A percentile compares a stretch with the other conserved stretches of the same genome.
These are phyloP conservation scores for Thecophora atra DNA, from an alignment of 2,888 invertebrate genomes.

Conservation along the genomic window DNA sequence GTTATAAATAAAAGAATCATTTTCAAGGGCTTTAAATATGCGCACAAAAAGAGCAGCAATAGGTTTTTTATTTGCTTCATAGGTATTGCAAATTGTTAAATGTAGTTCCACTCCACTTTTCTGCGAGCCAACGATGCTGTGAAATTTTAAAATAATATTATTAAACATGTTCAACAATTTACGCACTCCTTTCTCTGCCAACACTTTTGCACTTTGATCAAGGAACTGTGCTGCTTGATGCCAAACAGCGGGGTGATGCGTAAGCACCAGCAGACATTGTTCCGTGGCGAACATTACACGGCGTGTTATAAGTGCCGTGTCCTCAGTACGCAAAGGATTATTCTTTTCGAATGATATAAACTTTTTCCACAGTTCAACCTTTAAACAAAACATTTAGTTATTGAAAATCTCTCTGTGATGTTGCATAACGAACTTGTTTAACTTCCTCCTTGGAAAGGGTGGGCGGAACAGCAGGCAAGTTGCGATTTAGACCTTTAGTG, in stretches of 20 bases:
- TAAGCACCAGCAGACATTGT: constrained; percentile 94
- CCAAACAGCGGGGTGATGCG: constrained; percentile 99
- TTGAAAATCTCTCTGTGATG: not conserved
- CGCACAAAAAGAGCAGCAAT: constrained; percentile 34
- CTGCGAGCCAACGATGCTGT: constrained; percentile 35
- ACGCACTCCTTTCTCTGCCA: constrained; percentile 93
- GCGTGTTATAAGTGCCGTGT: constrained; percentile 90
- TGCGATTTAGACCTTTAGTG: constrained; percentile 93
- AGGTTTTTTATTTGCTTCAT: constrained; percentile 39
- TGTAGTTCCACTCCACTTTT: not conserved
- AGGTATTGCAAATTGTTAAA: constrained; percentile 9
- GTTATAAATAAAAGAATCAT: constrained; percentile 44
- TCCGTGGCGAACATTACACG: constrained; percentile 99
- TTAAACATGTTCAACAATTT: constrained; percentile 47
- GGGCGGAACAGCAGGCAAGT: constrained; percentile 97
- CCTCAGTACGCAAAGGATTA: constrained; percentile 96
- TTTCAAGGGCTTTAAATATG: constrained; percentile 42
- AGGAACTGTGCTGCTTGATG: constrained; percentile 97
- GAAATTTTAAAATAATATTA: constrained; percentile 39
- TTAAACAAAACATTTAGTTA: constrained; percentile 11
- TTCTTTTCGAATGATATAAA: constrained; percentile 97
- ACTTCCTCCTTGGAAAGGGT: constrained; percentile 88
- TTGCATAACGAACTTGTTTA: constrained; percentile 77
- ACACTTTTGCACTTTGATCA: constrained; percentile 91
- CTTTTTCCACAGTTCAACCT: constrained; percentile 98